A percentile compares a stretch with the other conserved stretches of the same genome.
These are phyloP conservation scores for Laterallus jamaicensis DNA, from an alignment of 2,113 vertebrate genomes.

Conservation along the genomic window DNA sequence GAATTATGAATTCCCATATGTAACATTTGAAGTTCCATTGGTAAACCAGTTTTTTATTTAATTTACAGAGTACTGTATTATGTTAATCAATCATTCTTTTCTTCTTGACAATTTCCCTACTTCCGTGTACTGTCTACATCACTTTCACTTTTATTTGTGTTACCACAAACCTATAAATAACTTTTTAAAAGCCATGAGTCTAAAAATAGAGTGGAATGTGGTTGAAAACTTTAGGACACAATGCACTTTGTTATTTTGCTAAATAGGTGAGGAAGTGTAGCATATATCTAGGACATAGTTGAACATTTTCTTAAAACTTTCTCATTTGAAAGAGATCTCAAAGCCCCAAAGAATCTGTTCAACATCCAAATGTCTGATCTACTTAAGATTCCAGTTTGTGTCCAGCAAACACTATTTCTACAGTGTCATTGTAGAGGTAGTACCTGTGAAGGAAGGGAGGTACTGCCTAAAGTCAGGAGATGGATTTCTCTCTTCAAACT, in stretches of 20 bases:
- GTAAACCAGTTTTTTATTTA: not conserved
- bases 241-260: not conserved
- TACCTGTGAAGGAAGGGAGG: not conserved
- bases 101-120: not conserved
- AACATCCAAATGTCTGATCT: not conserved
- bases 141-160: conserved; percentile 11
- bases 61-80: not conserved
- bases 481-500: not conserved
- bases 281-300: not conserved
- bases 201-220: not conserved
- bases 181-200: not conserved
- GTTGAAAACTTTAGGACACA: not conserved
- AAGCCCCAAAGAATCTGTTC: not conserved
- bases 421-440: not conserved
- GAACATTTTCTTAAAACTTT: not conserved
- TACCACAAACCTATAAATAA: conserved; percentile 17
- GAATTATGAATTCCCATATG: not conserved
- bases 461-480: not conserved
- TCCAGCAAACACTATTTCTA: not conserved
- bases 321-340: not conserved
- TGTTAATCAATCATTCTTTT: not conserved
- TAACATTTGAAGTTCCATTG: not conserved
- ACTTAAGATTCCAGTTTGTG: not conserved
- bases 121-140: not conserved
- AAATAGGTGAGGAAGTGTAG: not conserved